Percentiles rank a stretch among this genome's conserved stretches.
phyloP scores from a whole-genome alignment of 2,888 invertebrate species.

The Mellilla xanthometata region DNA sequence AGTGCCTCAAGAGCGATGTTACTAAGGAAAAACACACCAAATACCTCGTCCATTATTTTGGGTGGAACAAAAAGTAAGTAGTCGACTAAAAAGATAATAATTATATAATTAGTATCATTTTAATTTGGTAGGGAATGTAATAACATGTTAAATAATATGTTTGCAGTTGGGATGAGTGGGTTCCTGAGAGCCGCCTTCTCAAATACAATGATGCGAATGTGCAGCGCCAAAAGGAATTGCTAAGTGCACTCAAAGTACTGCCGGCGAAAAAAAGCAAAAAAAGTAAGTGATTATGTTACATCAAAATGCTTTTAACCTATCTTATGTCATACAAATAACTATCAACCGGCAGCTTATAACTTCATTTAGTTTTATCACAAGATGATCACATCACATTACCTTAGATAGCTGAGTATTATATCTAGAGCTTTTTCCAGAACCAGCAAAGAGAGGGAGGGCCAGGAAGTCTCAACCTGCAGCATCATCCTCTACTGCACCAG shows the following conservation, averaged over 20 bases:
- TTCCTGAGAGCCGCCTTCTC: constrained; percentile 93
- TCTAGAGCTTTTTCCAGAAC: too few species aligned
- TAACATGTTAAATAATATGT: constrained; percentile 12
- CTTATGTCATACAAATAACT: too few species aligned
- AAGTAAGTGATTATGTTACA: constrained; percentile 66
- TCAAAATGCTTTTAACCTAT: too few species aligned
- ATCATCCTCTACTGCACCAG: constrained; percentile 62
- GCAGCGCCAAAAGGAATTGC: constrained; percentile 93
- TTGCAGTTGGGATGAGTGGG: constrained; percentile 95
- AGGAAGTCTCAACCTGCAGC: constrained; percentile 68
- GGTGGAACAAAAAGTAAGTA: constrained; percentile 98
- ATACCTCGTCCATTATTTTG: constrained; percentile 97
- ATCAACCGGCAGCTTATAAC: too few species aligned
- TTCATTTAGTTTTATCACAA: too few species aligned
- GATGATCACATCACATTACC: too few species aligned
- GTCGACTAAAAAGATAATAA: background rate
- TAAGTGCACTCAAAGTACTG: constrained; percentile 89
- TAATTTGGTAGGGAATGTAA: background rate
- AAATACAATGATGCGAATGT: constrained; percentile 95
- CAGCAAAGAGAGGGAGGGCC: constrained; percentile 72
- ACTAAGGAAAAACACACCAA: constrained; percentile 93
- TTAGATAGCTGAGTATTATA: too few species aligned
- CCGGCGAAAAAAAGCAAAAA: constrained; percentile 87
- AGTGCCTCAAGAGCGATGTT: constrained; percentile 92
- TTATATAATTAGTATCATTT: background rate